Evolutionary conservation across 2,888 invertebrate genomes (phyloP), one percentile per base, ranked within the genome.

Genomic region (Tenthredo scrophulariae): DNA sequence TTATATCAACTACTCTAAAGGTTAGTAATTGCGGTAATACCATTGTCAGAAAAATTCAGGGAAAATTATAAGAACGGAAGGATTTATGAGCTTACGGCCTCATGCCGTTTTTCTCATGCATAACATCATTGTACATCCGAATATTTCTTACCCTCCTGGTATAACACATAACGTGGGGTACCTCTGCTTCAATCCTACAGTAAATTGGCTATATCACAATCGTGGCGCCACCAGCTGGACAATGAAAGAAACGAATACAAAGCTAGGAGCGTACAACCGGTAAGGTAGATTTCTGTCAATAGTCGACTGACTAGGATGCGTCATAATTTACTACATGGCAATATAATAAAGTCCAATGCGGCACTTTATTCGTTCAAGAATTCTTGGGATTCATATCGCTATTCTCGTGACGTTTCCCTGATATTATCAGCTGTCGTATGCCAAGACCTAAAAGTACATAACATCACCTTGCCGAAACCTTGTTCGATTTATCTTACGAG

Each of bases 401-500:
- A 43, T 70, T 83, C 50, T 70, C 29, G 70, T 83, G 83, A 83
- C 83, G 67, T 83, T 50, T 83, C 50, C 18, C 18, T 83, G 33
- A 50, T 43, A 46, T 83, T 83, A 83, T 83, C 83, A 83, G 10
- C 70, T 9, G 33, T 43, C 62, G 65, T 29, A 70, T 70, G 83
- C 5, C 67, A 46, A 65, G 67, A 46, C 43, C 10, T 18, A 1
- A 10, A 10, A 70, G 50, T 50, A n/a, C 18, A 70, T 22, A 67
- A n/a, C 18, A 46, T 33, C 46, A 18, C 29, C 10, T 70, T 15
- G 10, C 6, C 18, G 40, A 46, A 50, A 67, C 22, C n/a, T 18
- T 33, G 18, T 29, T 50, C 43, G 46, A 83, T 67, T 74, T 83
- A 70, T 83, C 83, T 46, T 83, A 37, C 37, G 70, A 85, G 85